Percentiles rank a stretch among this genome's conserved stretches.
These are phyloP conservation scores for Trissolcus brochymenae DNA, from an alignment of 2,888 invertebrate genomes.

Conservation along the genomic window DNA sequence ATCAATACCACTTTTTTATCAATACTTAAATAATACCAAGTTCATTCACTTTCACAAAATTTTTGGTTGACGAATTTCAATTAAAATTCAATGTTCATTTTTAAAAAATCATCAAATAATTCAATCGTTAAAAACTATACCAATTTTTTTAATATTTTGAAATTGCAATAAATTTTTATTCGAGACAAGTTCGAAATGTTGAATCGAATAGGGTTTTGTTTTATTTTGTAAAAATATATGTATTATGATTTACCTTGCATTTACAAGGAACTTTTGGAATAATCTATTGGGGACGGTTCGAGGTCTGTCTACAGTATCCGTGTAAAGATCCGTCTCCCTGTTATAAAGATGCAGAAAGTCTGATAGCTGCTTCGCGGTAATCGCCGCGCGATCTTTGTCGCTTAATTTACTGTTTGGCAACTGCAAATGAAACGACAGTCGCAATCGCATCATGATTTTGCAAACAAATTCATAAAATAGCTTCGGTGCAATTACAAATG, in stretches of 20 bases:
- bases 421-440: constrained; percentile 73
- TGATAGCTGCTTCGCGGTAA: constrained; percentile 89
- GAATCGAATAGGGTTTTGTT: too few relatives aligned
- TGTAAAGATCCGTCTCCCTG: constrained; percentile 87
- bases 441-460: too few relatives aligned
- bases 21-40: too few relatives aligned
- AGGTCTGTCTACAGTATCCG: constrained; percentile 83
- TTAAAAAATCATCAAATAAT: too few relatives aligned
- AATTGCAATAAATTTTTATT: too few relatives aligned
- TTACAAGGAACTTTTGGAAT: constrained; percentile 80
- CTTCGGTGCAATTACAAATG: neutral
- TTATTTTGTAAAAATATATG: too few relatives aligned
- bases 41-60: too few relatives aligned
- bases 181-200: too few relatives aligned
- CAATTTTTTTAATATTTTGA: too few relatives aligned
- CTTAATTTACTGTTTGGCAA: constrained; percentile 84
- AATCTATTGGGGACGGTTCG: constrained; percentile 78
- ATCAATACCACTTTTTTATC: too few relatives aligned
- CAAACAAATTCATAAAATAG: neutral
- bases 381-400: constrained; percentile 88
- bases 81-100: neutral
- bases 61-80: neutral
- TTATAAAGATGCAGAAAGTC: constrained; percentile 91
- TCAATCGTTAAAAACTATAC: too few relatives aligned
- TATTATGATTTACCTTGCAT: constrained; percentile 77